Evolutionary conservation across 2,113 vertebrate genomes (phyloP).

Genomic region (Hyla sarda): DNA sequence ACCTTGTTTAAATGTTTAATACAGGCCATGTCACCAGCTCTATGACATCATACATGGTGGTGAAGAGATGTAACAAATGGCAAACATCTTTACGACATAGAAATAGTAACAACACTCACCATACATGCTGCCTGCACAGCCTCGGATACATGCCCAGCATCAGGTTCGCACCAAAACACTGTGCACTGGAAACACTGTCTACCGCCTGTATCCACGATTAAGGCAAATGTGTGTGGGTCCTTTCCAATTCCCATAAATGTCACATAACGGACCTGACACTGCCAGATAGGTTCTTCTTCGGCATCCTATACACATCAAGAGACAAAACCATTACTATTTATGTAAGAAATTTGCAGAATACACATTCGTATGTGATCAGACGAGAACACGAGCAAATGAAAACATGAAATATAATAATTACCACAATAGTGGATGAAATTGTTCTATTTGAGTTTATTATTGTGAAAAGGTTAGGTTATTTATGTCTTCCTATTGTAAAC

Average conservation of each 20-base stretch:
- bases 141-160: slow-evolving; percentile 78
- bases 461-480: too few species aligned
- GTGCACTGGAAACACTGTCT: slow-evolving; percentile 75
- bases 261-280: slow-evolving; percentile 90
- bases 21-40: too few species aligned
- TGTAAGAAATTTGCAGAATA: background rate
- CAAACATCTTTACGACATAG: background rate
- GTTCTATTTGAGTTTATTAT: too few species aligned
- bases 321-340: background rate
- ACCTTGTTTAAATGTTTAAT: too few species aligned
- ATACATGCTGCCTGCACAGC: slow-evolving; percentile 82
- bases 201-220: slow-evolving; percentile 78
- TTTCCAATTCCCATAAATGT: slow-evolving; percentile 85
- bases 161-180: slow-evolving; percentile 82
- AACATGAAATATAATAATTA: too few species aligned
- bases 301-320: slow-evolving; percentile 62
- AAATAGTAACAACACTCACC: slow-evolving; percentile 68
- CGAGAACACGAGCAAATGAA: too few species aligned
- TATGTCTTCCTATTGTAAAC: too few species aligned
- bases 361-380: too few species aligned
- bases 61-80: background rate
- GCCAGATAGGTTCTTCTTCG: slow-evolving; percentile 84
- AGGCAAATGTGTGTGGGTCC: slow-evolving; percentile 77
- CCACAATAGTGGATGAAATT: too few species aligned
- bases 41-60: background rate